Evolutionary conservation across 2,888 invertebrate genomes (phyloP), one percentile per base, ranked within the genome.

Genomic region (Phengaris alcon): DNA sequence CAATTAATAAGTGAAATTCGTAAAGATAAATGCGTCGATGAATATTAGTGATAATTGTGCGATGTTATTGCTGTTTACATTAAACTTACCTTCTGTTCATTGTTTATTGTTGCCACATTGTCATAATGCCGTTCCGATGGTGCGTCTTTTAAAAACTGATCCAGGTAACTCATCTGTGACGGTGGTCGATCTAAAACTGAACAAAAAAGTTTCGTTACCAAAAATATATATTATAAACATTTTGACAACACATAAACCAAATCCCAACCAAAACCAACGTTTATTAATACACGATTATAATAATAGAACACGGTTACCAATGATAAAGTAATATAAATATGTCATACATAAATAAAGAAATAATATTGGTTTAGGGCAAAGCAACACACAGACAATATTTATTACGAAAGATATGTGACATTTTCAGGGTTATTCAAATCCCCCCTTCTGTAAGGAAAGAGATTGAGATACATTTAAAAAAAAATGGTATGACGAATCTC

Each of bases 91-190:
- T 93, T 92, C 76, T 92, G 91, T 55, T 93, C 93, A 75, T 89
- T 88, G 76, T 86, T 93, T 46, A 93, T 87, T 74, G 90, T 84
- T 69, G 90, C 85, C 69, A 93, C 91, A 80, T 93, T 93, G 79
- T 93, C 93, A 83, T 93, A 93, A 79, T 91, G 93, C 9, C 91
- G 84, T 79, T 92, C 93, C 83, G 89, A 86, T 0, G 91, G 91
- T 3, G 90, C 89, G 51, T 98, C 98, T 86, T 97, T 97, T 82
- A 98, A 93, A 88, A 98, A 98, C 85, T 97, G 97, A 86, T 98
- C 98, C 86, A 97, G 90, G 89, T 97, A 97, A 79, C 98, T 98
- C 96, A 97, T 97, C 90, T 98, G 98, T 54, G 98, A 98, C 57
- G 97, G 96, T 74, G 98, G 97, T 81, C 98, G 95, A 86, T 98